These are phyloP conservation scores for Achatina immaculata DNA, from an alignment of 1,140 invertebrate genomes.

Conservation along the genomic window DNA sequence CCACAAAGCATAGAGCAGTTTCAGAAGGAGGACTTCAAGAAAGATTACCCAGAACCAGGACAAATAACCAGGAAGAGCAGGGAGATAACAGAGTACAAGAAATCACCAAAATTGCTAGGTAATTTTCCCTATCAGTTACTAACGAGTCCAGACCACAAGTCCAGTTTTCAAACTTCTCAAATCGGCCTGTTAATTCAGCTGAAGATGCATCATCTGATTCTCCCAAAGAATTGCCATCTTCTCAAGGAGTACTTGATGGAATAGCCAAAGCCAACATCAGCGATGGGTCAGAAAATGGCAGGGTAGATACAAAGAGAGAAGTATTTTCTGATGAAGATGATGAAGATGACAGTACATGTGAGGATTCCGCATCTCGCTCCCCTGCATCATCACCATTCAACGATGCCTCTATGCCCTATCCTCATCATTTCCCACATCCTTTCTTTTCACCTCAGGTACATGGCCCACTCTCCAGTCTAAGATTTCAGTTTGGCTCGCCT, in stretches of 20 bases:
- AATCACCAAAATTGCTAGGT: not conserved
- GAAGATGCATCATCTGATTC: not conserved
- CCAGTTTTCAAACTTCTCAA: not conserved
- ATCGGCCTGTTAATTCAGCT: not conserved
- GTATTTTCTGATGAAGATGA: slow-evolving; percentile 4
- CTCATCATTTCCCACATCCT: slow-evolving; percentile 2
- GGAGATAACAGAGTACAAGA: not conserved
- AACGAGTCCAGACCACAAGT: not conserved
- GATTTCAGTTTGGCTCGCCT: slow-evolving; percentile 8
- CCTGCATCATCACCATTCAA: not conserved
- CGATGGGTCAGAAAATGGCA: not conserved
- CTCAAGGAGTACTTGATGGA: not conserved
- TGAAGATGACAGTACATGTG: slow-evolving; percentile 9
- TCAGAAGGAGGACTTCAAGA: not conserved
- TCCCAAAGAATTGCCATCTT: not conserved
- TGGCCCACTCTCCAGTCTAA: not conserved
- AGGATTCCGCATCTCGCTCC: not conserved
- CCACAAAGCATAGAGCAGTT: not conserved
- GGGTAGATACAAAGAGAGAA: slow-evolving; percentile 6
- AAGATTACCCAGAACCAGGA: not conserved
- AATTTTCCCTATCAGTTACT: not conserved
- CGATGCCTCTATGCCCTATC: slow-evolving; percentile 5
- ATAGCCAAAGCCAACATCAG: not conserved
- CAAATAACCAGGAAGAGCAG: not conserved
- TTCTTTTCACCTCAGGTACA: not conserved